Conservation (phyloP, 2,797 vertebrate species). For the Glossophaga mutica region DNA sequence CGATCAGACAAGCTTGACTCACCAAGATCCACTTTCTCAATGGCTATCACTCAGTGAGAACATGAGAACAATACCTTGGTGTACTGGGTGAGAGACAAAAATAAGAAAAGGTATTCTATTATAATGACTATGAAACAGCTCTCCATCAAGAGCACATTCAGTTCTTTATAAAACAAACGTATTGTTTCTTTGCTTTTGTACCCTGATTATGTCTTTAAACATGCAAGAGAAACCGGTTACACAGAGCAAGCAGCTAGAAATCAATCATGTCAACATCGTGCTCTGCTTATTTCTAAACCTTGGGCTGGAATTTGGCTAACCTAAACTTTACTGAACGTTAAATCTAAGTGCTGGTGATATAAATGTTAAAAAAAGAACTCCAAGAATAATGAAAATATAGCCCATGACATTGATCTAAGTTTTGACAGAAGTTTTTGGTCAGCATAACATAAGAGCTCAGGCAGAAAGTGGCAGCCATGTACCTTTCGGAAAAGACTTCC, state of each 20-base stretch:
- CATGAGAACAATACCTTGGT: not conserved
- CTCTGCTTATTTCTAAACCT: constrained; percentile 46
- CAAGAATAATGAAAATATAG: constrained; percentile 55
- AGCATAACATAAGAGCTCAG: constrained; percentile 58
- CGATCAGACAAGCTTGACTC: constrained; percentile 6
- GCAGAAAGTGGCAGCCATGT: constrained; percentile 36
- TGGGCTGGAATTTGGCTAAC: constrained; percentile 55
- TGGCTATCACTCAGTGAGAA: not conserved
- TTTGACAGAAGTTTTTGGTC: constrained; percentile 56
- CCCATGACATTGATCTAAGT: constrained; percentile 59
- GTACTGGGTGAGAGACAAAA: not conserved
- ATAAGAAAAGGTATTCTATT: not conserved
- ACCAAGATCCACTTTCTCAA: constrained; percentile 37
- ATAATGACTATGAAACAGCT: not conserved
- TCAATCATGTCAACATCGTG: constrained; percentile 57
- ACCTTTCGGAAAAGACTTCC: constrained; percentile 47
- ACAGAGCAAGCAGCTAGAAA: constrained; percentile 41
- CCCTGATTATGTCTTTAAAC: constrained; percentile 49
- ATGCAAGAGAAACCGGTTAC: constrained; percentile 30
- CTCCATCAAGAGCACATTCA: not conserved
- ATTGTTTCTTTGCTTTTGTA: constrained; percentile 49
- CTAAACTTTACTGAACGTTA: constrained; percentile 50
- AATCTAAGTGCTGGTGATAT: constrained; percentile 24
- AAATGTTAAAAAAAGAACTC: constrained; percentile 12
- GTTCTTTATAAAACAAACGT: constrained; percentile 34